These are phyloP conservation scores for Papilio gigon DNA, from an alignment of 2,888 invertebrate genomes.

Conservation along the genomic window DNA sequence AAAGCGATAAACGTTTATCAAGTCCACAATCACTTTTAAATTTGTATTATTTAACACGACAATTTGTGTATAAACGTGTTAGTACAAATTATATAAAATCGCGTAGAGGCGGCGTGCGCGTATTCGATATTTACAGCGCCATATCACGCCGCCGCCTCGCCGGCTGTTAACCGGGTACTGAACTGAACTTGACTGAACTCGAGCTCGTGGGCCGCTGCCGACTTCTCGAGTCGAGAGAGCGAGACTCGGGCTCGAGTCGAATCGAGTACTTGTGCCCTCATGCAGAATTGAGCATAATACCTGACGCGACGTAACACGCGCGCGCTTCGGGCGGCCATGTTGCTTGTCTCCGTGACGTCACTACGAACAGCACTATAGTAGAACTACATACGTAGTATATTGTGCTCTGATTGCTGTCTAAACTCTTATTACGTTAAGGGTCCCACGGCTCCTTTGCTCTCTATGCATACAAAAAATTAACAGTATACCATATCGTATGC, in stretches of 20 bases:
- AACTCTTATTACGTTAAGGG: conserved; percentile 2
- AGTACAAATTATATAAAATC: conserved; percentile 71
- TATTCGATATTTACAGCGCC: conserved; percentile 53
- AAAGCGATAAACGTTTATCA: conserved; percentile 13
- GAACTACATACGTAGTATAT: conserved; percentile 42
- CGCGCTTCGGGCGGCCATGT: conserved; percentile 72
- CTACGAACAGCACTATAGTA: conserved; percentile 40
- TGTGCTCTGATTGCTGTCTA: conserved; percentile 32
- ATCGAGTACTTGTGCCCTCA: conserved; percentile 53
- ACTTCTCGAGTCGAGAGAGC: conserved; percentile 49
- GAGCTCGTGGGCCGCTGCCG: conserved; percentile 45
- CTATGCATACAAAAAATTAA: no score
- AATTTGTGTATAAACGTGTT: conserved; percentile 68
- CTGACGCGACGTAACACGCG: conserved; percentile 61
- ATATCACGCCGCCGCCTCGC: conserved; percentile 76
- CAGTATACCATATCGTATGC: background rate
- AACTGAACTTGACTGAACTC: conserved; percentile 54
- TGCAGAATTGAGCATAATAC: conserved; percentile 55
- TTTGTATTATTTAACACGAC: conserved; percentile 56
- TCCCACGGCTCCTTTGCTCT: no score
- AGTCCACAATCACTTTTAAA: conserved; percentile 48
- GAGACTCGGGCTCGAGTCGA: conserved; percentile 52
- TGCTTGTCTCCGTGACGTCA: conserved; percentile 72
- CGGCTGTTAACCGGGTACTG: conserved; percentile 82
- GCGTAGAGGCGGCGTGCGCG: conserved; percentile 79